phyloP scores from a whole-genome alignment of 2,888 invertebrate species.

The Yponomeuta cagnagella region DNA sequence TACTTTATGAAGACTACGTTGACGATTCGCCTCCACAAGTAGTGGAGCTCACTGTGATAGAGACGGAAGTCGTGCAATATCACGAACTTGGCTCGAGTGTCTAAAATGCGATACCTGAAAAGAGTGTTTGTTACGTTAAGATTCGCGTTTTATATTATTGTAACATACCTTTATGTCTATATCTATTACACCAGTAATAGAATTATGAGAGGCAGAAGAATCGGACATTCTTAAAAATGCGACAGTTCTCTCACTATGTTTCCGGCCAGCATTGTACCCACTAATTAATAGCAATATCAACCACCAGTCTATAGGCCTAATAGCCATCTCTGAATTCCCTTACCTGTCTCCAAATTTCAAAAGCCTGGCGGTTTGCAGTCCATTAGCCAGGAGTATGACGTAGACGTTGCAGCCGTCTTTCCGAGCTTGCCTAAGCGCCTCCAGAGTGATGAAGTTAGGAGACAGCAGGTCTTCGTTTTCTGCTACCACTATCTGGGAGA shows the following conservation, averaged over 20 bases:
- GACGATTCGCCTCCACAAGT: constrained; percentile 85
- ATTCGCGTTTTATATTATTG: background rate
- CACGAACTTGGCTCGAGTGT: constrained; percentile 82
- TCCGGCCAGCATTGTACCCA: too few relatives aligned
- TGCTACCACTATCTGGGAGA: constrained; percentile 70
- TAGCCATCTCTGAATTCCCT: background rate
- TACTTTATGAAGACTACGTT: constrained; percentile 83
- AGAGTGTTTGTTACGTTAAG: constrained; percentile 8
- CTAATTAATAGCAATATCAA: too few relatives aligned
- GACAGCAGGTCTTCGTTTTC: constrained; percentile 79
- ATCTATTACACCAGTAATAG: too few relatives aligned
- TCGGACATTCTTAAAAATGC: too few relatives aligned
- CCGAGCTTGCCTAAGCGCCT: constrained; percentile 74
- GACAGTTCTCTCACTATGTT: too few relatives aligned
- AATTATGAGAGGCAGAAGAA: background rate
- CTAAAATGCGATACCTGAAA: constrained; percentile 79
- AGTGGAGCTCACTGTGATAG: constrained; percentile 78
- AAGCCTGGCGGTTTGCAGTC: constrained; percentile 79
- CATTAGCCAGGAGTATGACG: constrained; percentile 83
- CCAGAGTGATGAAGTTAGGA: constrained; percentile 76
- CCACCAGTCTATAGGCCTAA: background rate
- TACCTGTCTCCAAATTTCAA: constrained; percentile 83
- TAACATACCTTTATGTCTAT: background rate
- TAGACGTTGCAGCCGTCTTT: constrained; percentile 82
- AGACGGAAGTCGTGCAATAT: constrained; percentile 82